These are phyloP conservation scores for Himantopus leucocephalus DNA, from an alignment of 2,113 vertebrate genomes.

Conservation along the genomic window DNA sequence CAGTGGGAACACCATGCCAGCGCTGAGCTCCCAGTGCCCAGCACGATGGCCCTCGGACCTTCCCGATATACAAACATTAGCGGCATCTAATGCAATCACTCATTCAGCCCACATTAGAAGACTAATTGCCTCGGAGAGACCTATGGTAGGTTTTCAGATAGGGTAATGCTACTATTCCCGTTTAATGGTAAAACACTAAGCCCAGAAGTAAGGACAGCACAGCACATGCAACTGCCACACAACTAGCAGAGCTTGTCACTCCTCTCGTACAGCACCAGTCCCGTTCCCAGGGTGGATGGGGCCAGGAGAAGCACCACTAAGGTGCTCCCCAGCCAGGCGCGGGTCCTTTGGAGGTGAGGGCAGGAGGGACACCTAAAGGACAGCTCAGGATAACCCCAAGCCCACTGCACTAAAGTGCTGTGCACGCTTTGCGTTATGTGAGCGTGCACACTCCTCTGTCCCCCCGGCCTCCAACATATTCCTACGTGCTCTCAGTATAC, in stretches of 20 bases:
- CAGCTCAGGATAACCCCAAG: neutral
- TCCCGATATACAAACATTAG: fast-evolving
- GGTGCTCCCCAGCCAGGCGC: fast-evolving
- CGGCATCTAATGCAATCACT: neutral
- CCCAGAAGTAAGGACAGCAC: neutral
- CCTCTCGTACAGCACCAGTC: neutral
- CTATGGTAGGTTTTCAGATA: neutral
- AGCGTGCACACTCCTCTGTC: neutral
- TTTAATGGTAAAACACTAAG: neutral
- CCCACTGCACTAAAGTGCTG: fast-evolving
- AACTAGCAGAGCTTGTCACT: neutral
- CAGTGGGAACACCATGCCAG: neutral
- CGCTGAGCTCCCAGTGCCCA: neutral
- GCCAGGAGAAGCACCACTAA: neutral
- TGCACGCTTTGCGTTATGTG: fast-evolving
- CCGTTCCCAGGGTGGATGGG: neutral
- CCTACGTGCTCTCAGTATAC: neutral
- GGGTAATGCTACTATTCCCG: neutral
- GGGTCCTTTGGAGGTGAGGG: neutral
- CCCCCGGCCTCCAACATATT: neutral
- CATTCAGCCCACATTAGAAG: neutral
- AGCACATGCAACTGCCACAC: neutral
- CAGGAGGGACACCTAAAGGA: neutral
- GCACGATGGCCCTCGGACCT: fast-evolving
- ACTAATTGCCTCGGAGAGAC: neutral